phyloP scores from a whole-genome alignment of 2,113 vertebrate genomes.

The Semnornis frantzii region DNA sequence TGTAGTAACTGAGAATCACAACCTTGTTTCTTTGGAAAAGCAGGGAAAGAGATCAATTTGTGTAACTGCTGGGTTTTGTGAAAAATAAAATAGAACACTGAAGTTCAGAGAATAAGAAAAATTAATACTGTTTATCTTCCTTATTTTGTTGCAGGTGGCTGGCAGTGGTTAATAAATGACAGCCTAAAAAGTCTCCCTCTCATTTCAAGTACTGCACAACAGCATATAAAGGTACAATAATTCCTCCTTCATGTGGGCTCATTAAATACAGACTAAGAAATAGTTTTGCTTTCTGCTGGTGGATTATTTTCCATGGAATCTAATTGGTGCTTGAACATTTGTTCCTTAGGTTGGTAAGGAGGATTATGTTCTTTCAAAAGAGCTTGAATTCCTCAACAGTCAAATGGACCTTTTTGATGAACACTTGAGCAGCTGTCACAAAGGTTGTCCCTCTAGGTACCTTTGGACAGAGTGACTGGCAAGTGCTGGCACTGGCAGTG shows the following conservation, averaged over 20 bases:
- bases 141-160: slow-evolving; percentile 74
- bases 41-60: no score
- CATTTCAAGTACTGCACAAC: slow-evolving; percentile 74
- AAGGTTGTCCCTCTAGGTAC: not conserved
- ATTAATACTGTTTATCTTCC: not conserved
- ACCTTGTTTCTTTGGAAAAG: not conserved
- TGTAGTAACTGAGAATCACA: not conserved
- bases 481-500: not conserved
- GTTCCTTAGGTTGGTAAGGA: not conserved
- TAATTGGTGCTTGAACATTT: not conserved
- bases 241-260: not conserved
- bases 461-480: not conserved
- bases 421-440: not conserved
- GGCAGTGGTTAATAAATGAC: slow-evolving; percentile 92
- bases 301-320: not conserved
- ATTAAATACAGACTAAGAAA: not conserved
- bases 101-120: not conserved
- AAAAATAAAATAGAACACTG: not conserved
- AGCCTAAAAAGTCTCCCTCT: slow-evolving; percentile 84
- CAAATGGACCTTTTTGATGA: not conserved
- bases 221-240: slow-evolving; percentile 80
- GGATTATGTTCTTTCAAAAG: not conserved
- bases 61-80: fast-evolving
- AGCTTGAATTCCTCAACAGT: not conserved
- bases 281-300: not conserved